Evolutionary conservation across 2,888 invertebrate genomes (phyloP).

Genomic region (Ariolimax columbianus): DNA sequence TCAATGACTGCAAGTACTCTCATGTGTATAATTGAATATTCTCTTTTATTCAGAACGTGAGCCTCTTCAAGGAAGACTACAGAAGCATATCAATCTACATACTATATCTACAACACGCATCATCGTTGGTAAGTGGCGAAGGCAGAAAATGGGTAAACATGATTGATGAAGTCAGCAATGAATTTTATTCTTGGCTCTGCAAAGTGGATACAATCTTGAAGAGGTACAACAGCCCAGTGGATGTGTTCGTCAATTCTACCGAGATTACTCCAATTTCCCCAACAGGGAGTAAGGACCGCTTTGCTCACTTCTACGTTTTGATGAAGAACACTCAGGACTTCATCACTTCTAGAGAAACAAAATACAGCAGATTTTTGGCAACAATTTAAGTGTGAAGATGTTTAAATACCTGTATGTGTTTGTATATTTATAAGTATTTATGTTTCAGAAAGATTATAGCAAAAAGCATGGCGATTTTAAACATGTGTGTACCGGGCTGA

Average conservation of each 20-base stretch:
- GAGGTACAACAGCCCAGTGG: background rate
- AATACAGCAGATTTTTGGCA: background rate
- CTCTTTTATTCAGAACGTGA: background rate
- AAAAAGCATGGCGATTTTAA: no score
- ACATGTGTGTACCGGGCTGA: no score
- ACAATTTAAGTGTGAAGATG: background rate
- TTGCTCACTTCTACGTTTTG: background rate
- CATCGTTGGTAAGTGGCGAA: background rate
- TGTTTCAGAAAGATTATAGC: background rate
- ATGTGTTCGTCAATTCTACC: background rate
- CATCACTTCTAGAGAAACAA: background rate
- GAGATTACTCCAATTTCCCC: background rate
- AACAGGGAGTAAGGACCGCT: background rate
- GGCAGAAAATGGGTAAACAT: background rate
- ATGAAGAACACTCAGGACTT: background rate
- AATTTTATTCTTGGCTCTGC: background rate
- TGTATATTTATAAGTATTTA: background rate
- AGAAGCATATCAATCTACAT: background rate
- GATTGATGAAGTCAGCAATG: background rate
- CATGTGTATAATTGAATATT: no score
- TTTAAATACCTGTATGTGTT: background rate
- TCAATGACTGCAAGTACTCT: no score
- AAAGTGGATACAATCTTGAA: background rate
- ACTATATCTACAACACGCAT: background rate
- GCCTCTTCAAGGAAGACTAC: background rate